Evolutionary conservation across 2,888 invertebrate species (phyloP).

Genomic region (Erynnis tages): DNA sequence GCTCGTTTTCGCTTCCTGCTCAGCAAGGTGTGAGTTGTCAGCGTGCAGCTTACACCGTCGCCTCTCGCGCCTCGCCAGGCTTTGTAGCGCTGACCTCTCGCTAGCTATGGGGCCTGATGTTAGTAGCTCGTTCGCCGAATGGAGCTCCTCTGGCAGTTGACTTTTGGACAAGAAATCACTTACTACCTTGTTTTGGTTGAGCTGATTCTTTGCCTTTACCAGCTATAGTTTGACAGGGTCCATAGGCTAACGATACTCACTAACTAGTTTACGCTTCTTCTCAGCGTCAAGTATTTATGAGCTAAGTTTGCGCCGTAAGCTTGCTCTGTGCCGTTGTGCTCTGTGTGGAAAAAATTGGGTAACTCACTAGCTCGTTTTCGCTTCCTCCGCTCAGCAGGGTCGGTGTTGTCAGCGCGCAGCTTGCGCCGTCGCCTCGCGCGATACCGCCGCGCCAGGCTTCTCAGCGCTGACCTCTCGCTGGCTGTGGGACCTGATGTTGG

Average conservation of each 20-base stretch:
- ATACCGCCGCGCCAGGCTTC: conserved; percentile 87
- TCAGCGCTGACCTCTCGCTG: conserved; percentile 80
- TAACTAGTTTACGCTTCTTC: too few relatives aligned
- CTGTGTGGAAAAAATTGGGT: too few relatives aligned
- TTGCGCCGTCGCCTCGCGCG: conserved; percentile 72
- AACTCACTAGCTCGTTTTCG: conserved; percentile 74
- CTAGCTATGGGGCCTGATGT: conserved; percentile 85
- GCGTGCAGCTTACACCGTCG: conserved; percentile 69
- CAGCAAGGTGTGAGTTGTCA: conserved; percentile 67
- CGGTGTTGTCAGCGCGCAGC: conserved; percentile 64
- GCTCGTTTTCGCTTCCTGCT: conserved; percentile 77
- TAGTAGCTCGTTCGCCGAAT: conserved; percentile 81
- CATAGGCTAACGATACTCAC: too few relatives aligned
- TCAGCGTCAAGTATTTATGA: too few relatives aligned
- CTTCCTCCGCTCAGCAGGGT: conserved; percentile 74
- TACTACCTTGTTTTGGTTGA: too few relatives aligned
- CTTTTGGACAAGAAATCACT: too few relatives aligned
- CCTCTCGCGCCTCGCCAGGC: conserved; percentile 83
- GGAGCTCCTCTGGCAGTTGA: conserved; percentile 71
- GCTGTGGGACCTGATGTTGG: conserved; percentile 86
- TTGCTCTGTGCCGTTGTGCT: too few relatives aligned
- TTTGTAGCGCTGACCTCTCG: conserved; percentile 83
- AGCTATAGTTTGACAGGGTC: too few relatives aligned
- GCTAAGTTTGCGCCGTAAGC: too few relatives aligned
- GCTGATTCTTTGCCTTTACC: too few relatives aligned